These are phyloP conservation scores for Rhagium mordax DNA, from an alignment of 2,888 invertebrate genomes.

Conservation along the genomic window DNA sequence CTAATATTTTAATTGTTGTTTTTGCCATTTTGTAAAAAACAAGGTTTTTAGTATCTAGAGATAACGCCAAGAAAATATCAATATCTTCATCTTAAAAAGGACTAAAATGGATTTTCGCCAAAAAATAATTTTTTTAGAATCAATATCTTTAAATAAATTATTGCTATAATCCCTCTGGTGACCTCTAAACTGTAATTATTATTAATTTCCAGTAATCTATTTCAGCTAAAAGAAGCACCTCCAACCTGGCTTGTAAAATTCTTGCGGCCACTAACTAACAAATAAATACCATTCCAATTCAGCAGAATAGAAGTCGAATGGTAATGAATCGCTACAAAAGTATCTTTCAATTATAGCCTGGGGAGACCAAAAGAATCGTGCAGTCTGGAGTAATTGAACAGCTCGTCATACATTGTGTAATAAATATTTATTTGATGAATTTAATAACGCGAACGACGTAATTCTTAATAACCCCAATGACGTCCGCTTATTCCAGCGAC, in stretches of 20 bases:
- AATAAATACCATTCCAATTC: not conserved
- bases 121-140: too few species aligned
- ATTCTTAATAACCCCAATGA: slow-evolving; percentile 10
- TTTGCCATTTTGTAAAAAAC: not conserved
- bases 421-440: slow-evolving; percentile 1
- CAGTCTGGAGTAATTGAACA: slow-evolving; percentile 11
- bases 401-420: slow-evolving; percentile 4
- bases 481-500: not conserved
- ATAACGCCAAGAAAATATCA: too few species aligned
- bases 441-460: slow-evolving; percentile 4
- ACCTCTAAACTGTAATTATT: too few species aligned
- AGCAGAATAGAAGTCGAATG: not conserved
- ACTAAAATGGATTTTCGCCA: too few species aligned
- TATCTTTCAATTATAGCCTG: slow-evolving; percentile 2
- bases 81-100: too few species aligned
- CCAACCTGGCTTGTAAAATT: not conserved
- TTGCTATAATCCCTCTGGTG: too few species aligned
- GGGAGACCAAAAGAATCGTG: slow-evolving; percentile 4
- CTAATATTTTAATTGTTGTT: not conserved
- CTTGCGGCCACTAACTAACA: not conserved
- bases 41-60: too few species aligned
- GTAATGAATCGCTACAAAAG: slow-evolving; percentile 14
- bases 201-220: too few species aligned
- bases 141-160: too few species aligned
- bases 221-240: not conserved